Conservation (phyloP, 2,113 vertebrate genomes). For the Anhinga anhinga region DNA sequence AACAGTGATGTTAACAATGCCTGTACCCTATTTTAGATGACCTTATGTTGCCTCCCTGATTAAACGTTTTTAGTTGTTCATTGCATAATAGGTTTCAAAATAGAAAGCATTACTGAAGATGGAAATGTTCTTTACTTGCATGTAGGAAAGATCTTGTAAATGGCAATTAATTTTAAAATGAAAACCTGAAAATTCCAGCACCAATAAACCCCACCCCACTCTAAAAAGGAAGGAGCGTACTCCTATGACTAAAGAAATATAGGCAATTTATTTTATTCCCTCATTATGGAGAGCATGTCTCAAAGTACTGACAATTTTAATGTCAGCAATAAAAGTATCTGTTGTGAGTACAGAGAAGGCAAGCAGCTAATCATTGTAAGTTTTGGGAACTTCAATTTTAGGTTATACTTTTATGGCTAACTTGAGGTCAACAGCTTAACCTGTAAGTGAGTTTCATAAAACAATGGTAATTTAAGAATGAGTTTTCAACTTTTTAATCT, state of each 20-base stretch:
- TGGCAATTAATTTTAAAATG: not conserved
- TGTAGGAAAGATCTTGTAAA: not conserved
- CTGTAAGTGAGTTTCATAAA: not conserved
- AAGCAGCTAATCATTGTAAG: not conserved
- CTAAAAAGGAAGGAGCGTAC: not conserved
- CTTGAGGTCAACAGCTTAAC: not conserved
- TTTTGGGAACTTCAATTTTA: not conserved
- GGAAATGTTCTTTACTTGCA: not conserved
- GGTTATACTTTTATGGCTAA: not conserved
- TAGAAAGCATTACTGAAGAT: not conserved
- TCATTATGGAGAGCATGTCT: not conserved
- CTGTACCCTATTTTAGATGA: not conserved
- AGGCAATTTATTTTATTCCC: not conserved
- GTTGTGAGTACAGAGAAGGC: not conserved
- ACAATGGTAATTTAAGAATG: not conserved
- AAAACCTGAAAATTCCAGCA: not conserved
- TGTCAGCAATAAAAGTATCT: not conserved
- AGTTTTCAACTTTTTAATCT: not conserved
- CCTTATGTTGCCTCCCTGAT: not conserved
- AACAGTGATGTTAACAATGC: not conserved
- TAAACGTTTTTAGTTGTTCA: not conserved
- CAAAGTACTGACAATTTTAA: not conserved
- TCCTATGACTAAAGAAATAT: not conserved
- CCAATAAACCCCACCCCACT: fast-evolving
- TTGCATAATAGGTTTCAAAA: not conserved